A percentile compares a stretch with the other conserved stretches of the same genome.
These are phyloP conservation scores for Sesia bembeciformis DNA, from an alignment of 2,888 invertebrate genomes.

Conservation along the genomic window DNA sequence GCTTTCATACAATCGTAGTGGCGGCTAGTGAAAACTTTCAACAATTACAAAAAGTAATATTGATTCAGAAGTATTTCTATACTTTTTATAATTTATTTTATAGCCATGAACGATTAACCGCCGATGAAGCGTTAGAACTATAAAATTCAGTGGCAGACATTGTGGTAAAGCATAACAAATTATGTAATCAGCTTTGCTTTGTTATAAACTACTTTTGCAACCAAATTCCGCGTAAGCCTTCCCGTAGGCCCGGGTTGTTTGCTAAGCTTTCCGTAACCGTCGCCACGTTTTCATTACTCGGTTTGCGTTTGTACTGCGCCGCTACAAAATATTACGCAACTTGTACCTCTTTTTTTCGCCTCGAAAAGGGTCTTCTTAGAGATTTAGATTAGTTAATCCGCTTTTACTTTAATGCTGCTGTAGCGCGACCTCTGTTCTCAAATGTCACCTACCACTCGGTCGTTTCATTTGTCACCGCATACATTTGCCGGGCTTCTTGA, in stretches of 20 bases:
- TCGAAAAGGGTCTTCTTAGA: too few relatives aligned
- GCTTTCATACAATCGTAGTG: background rate
- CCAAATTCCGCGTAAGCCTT: background rate
- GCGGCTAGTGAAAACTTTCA: background rate
- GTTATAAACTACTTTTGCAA: background rate
- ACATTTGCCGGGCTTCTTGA: too few relatives aligned
- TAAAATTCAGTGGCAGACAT: background rate
- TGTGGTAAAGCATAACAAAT: background rate
- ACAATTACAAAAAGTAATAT: background rate
- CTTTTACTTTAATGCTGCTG: too few relatives aligned
- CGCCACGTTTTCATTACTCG: conserved; percentile 1
- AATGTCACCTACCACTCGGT: too few relatives aligned
- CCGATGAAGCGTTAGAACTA: too few relatives aligned
- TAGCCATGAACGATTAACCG: too few relatives aligned
- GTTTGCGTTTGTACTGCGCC: background rate
- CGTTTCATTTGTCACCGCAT: too few relatives aligned
- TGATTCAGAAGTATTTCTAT: background rate
- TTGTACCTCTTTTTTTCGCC: too few relatives aligned
- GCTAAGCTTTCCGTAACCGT: background rate
- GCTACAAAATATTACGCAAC: background rate
- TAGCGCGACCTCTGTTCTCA: too few relatives aligned
- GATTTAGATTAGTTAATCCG: too few relatives aligned
- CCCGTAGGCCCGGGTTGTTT: background rate
- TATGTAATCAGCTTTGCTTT: background rate
- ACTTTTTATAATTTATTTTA: too few relatives aligned